Percentiles rank a stretch among this genome's conserved stretches.
These are phyloP conservation scores for Globodera ellingtonae DNA, from an alignment of 1,140 invertebrate species.

Conservation along the genomic window DNA sequence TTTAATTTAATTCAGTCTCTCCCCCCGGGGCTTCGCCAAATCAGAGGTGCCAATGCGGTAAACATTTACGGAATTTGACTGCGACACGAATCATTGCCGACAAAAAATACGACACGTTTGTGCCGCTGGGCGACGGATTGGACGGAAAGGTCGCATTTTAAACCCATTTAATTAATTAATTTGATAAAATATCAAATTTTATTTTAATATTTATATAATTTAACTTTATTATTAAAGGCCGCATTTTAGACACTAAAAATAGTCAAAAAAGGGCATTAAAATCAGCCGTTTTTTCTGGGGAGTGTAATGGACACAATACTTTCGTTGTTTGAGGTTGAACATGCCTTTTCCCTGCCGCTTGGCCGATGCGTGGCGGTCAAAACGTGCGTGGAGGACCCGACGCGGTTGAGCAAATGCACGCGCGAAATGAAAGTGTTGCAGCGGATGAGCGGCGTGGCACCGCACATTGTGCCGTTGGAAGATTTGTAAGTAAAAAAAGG, in stretches of 20 bases:
- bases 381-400: background rate
- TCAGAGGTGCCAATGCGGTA: constrained; percentile 5
- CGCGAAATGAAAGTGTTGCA: background rate
- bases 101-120: constrained; percentile 4
- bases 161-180: no score
- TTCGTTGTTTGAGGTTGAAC: background rate
- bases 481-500: background rate
- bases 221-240: no score
- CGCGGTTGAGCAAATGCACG: constrained; percentile 13
- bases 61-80: background rate
- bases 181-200: no score
- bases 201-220: no score
- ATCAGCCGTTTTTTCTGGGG: no score
- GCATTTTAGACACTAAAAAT: background rate
- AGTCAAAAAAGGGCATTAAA: background rate
- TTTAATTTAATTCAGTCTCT: background rate
- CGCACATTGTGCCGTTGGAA: background rate
- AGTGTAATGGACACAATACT: background rate
- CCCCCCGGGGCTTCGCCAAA: background rate
- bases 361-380: constrained; percentile 11
- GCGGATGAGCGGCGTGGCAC: background rate
- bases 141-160: background rate
- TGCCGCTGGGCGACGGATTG: background rate
- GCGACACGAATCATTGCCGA: background rate
- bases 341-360: constrained; percentile 1